These are phyloP conservation scores for Colossoma macropomum DNA, from an alignment of 2,113 vertebrate species.

Conservation along the genomic window DNA sequence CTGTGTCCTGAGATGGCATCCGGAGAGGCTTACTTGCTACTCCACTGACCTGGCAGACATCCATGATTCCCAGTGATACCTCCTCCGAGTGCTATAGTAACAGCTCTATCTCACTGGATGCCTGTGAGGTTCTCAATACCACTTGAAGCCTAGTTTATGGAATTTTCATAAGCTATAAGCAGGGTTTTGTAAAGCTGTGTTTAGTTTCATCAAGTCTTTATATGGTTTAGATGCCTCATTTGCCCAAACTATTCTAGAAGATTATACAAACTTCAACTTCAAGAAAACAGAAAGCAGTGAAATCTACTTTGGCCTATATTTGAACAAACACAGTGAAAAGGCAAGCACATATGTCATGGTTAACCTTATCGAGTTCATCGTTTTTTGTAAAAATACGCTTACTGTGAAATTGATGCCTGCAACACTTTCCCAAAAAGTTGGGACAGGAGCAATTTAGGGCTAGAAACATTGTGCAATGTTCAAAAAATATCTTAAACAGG, in stretches of 20 bases:
- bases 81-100: neutral
- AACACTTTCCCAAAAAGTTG: too few species aligned
- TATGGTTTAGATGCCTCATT: neutral
- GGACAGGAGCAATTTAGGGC: too few species aligned
- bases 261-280: neutral
- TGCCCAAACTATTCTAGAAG: neutral
- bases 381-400: too few species aligned
- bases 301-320: too few species aligned
- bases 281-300: too few species aligned
- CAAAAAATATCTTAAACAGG: too few species aligned
- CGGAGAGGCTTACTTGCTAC: neutral
- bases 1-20: neutral
- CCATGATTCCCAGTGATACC: neutral
- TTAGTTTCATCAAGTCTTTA: neutral
- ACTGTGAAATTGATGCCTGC: too few species aligned
- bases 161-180: neutral
- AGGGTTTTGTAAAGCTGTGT: neutral
- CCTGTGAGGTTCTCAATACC: neutral
- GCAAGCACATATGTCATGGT: too few species aligned
- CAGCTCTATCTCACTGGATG: neutral
- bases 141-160: neutral
- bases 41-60: neutral
- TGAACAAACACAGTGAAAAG: too few species aligned
- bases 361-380: too few species aligned
- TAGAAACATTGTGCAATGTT: too few species aligned